Evolutionary conservation across 2,888 invertebrate species (phyloP), one percentile per base, ranked within the genome.

Genomic region (Mactromeris polynyma): DNA sequence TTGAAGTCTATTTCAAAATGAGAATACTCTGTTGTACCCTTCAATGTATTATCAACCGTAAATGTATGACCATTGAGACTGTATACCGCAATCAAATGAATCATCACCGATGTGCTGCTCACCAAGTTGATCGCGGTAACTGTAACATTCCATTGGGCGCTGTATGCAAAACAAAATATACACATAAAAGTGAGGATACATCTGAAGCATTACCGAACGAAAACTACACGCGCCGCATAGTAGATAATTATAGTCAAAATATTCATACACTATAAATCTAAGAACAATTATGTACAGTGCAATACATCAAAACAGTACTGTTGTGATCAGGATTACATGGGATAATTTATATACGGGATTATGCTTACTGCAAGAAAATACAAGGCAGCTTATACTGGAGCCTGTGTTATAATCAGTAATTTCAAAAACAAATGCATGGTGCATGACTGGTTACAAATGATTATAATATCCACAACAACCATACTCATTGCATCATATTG

Each of bases 81-180:
- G 78, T 90, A 92, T n/a, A 92, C 81, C 0, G 86, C 90, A 31
- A 64, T 82, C 38, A 92, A 88, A 54, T 42, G 31, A 31, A 92
- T 46, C 21, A 38, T 51, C 19, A 40, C 77, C 1, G 89, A 88
- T 40, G 83, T 77, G 14, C 88, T 85, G 58, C 88, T 92, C 31
- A 92, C 90, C 19, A 83, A 82, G 40, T 92, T 92, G 21, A 51
- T 46, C 26, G 85, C 90, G 19, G 69, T 85, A 0, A 89, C 86
- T 36, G 51, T 85, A 2, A 89, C 69, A 26, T 87, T 86, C 36
- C 38, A 46, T 36, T 85, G 83, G 36, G 86, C 58, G 26, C 86
- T 87, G 81, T 33, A 73, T 73, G 11, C 31, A 69, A 82, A 69
- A 82, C 33, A 73, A 73, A 54, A 46, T 80, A 73, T 46, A 73